A percentile compares a stretch with the other conserved stretches of the same genome.
Evolutionary conservation across 2,113 vertebrate species (phyloP).

Genomic region (Nematolebias whitei): DNA sequence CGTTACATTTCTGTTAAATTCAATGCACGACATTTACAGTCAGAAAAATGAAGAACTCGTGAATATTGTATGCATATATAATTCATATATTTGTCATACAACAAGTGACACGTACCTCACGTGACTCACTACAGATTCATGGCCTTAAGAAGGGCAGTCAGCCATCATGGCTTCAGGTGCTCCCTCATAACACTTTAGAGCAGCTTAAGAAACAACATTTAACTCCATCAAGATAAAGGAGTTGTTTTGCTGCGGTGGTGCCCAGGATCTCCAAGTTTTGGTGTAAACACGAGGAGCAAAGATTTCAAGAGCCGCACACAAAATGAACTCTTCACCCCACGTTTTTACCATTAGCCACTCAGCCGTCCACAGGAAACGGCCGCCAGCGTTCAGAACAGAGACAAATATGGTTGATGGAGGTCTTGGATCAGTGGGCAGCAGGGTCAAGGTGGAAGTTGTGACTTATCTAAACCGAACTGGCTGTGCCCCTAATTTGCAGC

Average conservation of each 20-base stretch:
- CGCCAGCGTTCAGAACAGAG: not conserved
- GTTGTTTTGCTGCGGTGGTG: not conserved
- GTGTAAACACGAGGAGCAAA: constrained; percentile 3
- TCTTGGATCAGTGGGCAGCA: constrained; percentile 30
- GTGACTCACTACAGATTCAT: too few species aligned
- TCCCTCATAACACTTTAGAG: too few species aligned
- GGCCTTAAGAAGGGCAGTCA: not conserved
- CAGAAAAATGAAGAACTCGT: too few species aligned
- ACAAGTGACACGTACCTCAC: too few species aligned
- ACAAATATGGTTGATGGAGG: not conserved
- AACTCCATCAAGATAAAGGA: not conserved
- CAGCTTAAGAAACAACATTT: not conserved
- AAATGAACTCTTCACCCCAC: constrained; percentile 25
- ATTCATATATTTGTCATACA: too few species aligned
- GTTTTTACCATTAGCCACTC: not conserved
- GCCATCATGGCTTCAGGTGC: not conserved
- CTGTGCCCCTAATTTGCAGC: constrained; percentile 22
- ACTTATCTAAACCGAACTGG: constrained; percentile 9
- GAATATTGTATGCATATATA: too few species aligned
- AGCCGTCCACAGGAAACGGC: constrained; percentile 9
- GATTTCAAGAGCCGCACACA: not conserved
- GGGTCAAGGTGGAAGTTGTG: constrained; percentile 35
- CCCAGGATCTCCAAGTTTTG: constrained; percentile 20
- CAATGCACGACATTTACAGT: too few species aligned
- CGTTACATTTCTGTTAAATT: too few species aligned